Evolutionary conservation across 2,113 vertebrate species (phyloP).

Genomic region (Labrus mixtus): DNA sequence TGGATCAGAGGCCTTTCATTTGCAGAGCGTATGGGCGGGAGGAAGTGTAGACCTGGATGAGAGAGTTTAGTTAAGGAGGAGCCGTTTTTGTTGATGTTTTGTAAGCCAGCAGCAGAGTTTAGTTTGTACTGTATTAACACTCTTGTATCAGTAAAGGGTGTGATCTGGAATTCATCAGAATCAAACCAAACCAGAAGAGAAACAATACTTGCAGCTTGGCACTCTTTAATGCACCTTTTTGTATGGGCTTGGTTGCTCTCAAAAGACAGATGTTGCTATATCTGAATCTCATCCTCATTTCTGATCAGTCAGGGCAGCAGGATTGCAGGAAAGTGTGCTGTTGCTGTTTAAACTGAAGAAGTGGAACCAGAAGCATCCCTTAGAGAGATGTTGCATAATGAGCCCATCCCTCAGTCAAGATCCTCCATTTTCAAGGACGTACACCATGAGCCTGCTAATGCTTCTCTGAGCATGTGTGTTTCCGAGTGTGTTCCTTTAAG

Average conservation of each 20-base stretch:
- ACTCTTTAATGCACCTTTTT: background rate
- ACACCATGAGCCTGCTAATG: conserved; percentile 50
- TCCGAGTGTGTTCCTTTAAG: background rate
- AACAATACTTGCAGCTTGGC: background rate
- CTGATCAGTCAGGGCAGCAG: conserved; percentile 34
- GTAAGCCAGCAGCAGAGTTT: too few relatives aligned
- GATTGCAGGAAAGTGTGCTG: conserved; percentile 17
- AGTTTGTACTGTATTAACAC: too few relatives aligned
- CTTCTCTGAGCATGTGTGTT: background rate
- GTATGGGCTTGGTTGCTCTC: background rate
- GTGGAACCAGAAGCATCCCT: conserved; percentile 45
- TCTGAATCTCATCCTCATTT: conserved; percentile 23
- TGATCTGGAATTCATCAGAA: background rate
- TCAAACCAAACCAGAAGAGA: background rate
- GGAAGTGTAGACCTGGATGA: too few relatives aligned
- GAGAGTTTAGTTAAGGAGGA: too few relatives aligned
- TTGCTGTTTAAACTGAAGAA: conserved; percentile 28
- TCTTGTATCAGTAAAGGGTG: background rate
- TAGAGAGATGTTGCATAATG: conserved; percentile 56
- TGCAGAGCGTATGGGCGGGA: too few relatives aligned
- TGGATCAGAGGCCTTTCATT: too few relatives aligned
- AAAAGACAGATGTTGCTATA: conserved; percentile 36
- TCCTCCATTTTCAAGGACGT: conserved; percentile 60
- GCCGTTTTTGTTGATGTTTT: too few relatives aligned
- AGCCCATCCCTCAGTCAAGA: conserved; percentile 56